Percentiles rank a stretch among this genome's conserved stretches.
Evolutionary conservation across 2,797 vertebrate species (phyloP).

Genomic region (Sebastes paucispinis): DNA sequence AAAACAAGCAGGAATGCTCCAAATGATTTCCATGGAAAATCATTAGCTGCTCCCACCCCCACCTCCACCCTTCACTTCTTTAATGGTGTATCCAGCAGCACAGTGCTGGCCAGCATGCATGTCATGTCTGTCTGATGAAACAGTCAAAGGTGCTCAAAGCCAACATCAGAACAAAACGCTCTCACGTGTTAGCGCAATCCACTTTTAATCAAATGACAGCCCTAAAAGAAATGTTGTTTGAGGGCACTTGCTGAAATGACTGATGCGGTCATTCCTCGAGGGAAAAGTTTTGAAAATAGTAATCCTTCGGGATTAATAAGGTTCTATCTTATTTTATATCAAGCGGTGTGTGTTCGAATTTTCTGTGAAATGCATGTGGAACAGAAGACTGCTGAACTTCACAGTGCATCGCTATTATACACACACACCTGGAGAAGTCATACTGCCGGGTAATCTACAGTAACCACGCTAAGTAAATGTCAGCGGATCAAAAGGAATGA

Average conservation of each 20-base stretch:
- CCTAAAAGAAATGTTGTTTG: too few species aligned
- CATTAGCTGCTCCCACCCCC: not conserved
- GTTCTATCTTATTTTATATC: too few species aligned
- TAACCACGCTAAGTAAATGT: conserved; percentile 3
- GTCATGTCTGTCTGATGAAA: conserved; percentile 1
- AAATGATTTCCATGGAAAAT: conserved; percentile 12
- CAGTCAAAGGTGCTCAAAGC: not conserved
- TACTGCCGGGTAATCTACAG: not conserved
- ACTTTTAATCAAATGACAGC: not conserved
- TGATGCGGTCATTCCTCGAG: too few species aligned
- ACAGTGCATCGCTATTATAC: not conserved
- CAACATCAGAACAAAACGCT: not conserved
- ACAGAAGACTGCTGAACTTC: not conserved
- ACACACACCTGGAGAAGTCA: not conserved
- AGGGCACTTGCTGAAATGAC: too few species aligned
- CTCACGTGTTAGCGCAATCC: not conserved
- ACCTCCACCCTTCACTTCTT: not conserved
- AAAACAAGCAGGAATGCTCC: not conserved
- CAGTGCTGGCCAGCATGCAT: not conserved
- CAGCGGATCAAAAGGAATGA: conserved; percentile 22
- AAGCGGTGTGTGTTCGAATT: too few species aligned
- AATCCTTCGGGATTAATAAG: too few species aligned
- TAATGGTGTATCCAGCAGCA: not conserved
- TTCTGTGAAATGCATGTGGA: not conserved
- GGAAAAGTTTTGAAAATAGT: too few species aligned